phyloP scores from a whole-genome alignment of 1,140 invertebrate genomes.

The Holcopasites calliopsidis region DNA sequence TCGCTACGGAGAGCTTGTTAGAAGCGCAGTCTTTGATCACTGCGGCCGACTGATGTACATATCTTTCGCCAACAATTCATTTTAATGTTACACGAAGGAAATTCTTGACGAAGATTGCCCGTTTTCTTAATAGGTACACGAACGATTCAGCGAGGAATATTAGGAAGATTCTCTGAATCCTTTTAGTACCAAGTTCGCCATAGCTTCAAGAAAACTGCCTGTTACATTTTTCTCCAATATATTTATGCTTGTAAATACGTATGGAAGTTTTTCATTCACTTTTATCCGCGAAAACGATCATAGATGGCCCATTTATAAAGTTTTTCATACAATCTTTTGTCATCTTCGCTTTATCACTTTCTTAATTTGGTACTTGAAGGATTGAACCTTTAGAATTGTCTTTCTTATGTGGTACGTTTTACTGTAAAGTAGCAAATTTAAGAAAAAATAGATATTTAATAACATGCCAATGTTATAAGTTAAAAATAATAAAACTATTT shows the following conservation, averaged over 20 bases:
- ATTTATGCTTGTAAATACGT: constrained; percentile 12
- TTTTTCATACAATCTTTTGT: too few relatives aligned
- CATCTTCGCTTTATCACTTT: background rate
- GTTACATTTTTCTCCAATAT: background rate
- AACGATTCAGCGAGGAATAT: background rate
- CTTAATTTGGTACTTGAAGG: constrained; percentile 15
- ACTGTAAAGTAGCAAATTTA: constrained; percentile 22
- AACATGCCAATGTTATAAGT: constrained; percentile 34
- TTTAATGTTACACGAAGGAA: background rate
- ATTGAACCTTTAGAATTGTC: background rate
- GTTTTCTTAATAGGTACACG: background rate
- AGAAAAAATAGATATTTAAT: constrained; percentile 36
- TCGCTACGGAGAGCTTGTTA: constrained; percentile 73
- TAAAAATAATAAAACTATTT: constrained; percentile 40
- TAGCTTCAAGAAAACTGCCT: background rate
- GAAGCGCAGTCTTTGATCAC: constrained; percentile 75
- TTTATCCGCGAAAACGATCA: too few relatives aligned
- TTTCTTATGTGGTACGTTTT: constrained; percentile 2
- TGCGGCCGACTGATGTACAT: constrained; percentile 70
- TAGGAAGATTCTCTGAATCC: background rate
- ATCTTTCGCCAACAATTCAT: background rate
- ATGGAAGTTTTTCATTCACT: background rate
- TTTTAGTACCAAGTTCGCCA: constrained; percentile 4
- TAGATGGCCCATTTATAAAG: too few relatives aligned
- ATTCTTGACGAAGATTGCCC: background rate